These are phyloP conservation scores for Ecliptopera silaceata DNA, from an alignment of 2,888 invertebrate genomes.

Conservation along the genomic window DNA sequence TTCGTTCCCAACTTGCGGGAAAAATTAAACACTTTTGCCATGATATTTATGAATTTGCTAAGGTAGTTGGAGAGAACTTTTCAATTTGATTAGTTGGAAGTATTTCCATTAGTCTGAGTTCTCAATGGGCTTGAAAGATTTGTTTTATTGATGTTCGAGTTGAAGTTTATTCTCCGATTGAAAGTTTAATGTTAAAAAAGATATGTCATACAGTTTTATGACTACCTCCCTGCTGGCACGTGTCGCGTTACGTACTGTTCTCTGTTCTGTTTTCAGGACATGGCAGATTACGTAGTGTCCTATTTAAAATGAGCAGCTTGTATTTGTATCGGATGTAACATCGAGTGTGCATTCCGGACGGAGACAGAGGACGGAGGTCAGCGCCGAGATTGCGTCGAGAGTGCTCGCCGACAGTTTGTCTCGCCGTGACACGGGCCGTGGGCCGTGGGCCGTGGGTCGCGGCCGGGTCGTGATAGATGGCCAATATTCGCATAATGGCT, in stretches of 20 bases:
- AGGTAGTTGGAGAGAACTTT: not conserved
- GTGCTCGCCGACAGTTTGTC: too few species aligned
- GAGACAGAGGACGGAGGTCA: conserved; percentile 1
- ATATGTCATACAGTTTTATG: not conserved
- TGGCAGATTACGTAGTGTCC: too few species aligned
- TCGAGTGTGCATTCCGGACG: not conserved
- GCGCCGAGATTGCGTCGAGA: conserved; percentile 20
- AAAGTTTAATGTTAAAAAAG: too few species aligned
- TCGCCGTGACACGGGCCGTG: conserved; percentile 21
- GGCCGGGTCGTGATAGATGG: conserved; percentile 32
- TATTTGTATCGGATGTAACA: too few species aligned
- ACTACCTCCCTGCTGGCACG: too few species aligned
- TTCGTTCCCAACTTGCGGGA: not conserved
- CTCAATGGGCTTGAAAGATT: not conserved
- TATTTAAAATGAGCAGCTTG: too few species aligned
- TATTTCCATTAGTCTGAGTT: not conserved
- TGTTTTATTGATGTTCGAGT: not conserved
- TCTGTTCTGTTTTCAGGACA: too few species aligned
- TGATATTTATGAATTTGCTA: not conserved
- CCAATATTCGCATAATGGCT: conserved; percentile 35
- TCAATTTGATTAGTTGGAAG: not conserved
- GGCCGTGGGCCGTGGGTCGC: conserved; percentile 7
- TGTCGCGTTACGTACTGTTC: too few species aligned
- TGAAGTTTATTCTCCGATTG: too few species aligned
- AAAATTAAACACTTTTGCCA: not conserved